Evolutionary conservation across 2,113 vertebrate genomes (phyloP), one percentile per base, ranked within the genome.

Genomic region (Neofelis nebulosa): DNA sequence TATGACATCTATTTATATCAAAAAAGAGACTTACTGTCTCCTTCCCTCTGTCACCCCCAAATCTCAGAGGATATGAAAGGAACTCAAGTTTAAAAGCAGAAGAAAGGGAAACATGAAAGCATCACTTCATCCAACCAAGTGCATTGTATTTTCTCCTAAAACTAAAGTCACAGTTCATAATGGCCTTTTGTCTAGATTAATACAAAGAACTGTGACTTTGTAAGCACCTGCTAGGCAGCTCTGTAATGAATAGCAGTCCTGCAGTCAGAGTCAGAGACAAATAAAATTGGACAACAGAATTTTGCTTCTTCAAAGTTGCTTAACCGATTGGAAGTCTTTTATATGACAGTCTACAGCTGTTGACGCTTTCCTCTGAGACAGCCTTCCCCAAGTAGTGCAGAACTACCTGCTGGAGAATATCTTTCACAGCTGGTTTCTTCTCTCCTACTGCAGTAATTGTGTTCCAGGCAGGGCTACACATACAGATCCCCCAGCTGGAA

Each of bases 281-380:
- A 63, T 81, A 95, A 96, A 97, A 94, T 41, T 85, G 81, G 86
- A 50, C 16, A 50, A 91, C 74, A 92, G n/a, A 9, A 33, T 18
- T 66, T 78, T 65, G 33, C 27, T 89, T 81, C 68, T 97, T 98
- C 78, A 96, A 82, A 97, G 94, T 66, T 10, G 1, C 66, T 4
- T 69, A 96, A 83, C n/a, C 3, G 0, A 85, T 74, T 91, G 94
- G 86, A 98, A 98, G 55, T 25, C 71, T 98, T 98, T 98, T 79
- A 91, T 89, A n/a, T 50, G 38, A 48, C 73, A 50, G 5, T 61
- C 52, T 74, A 69, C 61, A 52, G 82, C 29, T 94, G 84, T 57
- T 45, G 86, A 78, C 23, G 21, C 65, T 87, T 45, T 1, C 0
- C 50, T 98, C 87, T 68, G 91, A 88, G 81, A 83, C 50, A 78